Conservation (phyloP, 2,797 vertebrate species). For the Limosa lapponica region DNA sequence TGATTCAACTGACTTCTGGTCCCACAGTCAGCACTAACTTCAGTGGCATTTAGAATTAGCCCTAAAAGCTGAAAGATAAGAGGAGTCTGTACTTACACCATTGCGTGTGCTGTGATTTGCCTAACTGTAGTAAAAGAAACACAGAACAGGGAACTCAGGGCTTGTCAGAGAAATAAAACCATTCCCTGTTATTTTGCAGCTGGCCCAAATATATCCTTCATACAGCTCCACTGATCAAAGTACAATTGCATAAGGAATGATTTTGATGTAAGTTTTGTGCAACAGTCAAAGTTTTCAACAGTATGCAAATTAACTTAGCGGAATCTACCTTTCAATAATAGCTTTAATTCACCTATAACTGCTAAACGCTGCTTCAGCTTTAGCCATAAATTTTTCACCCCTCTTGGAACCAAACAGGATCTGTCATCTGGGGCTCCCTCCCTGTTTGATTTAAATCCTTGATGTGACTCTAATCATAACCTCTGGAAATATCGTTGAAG, state of each 20-base stretch:
- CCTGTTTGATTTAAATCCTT: not conserved
- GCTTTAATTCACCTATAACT: not conserved
- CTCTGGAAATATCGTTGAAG: slow-evolving; percentile 22
- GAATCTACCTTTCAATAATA: not conserved
- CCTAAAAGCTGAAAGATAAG: not conserved
- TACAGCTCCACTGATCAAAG: not conserved
- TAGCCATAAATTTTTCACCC: not conserved
- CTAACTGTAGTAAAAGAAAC: not conserved
- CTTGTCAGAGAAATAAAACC: not conserved
- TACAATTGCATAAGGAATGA: not conserved
- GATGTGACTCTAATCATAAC: slow-evolving; percentile 8
- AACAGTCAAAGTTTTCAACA: not conserved
- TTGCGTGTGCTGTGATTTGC: not conserved
- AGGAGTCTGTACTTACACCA: not conserved
- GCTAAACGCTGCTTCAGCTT: not conserved
- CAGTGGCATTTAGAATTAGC: not conserved
- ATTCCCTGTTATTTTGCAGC: not conserved
- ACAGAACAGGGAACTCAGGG: not conserved
- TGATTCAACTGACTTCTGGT: not conserved
- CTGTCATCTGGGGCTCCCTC: not conserved
- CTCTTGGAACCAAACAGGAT: not conserved
- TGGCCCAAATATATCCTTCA: not conserved
- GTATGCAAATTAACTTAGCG: not conserved
- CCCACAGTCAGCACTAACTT: not conserved
- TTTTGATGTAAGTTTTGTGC: not conserved